These are phyloP conservation scores for Pogona vitticeps DNA, from an alignment of 2,113 vertebrate species.

Conservation along the genomic window DNA sequence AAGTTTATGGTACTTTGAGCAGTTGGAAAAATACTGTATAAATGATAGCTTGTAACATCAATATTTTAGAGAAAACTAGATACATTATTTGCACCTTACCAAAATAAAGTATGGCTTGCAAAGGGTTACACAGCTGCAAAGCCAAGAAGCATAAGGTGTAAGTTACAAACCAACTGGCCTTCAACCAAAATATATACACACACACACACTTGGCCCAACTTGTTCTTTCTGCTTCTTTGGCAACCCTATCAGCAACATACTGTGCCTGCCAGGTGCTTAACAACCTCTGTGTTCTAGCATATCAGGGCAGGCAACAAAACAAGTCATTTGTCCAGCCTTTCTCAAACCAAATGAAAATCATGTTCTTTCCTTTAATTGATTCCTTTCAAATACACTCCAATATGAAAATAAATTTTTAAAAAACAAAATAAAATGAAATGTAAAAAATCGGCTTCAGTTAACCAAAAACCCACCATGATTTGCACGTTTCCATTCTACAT, in stretches of 20 bases:
- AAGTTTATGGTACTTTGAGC: background rate
- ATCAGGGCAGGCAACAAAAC: background rate
- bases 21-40: background rate
- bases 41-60: background rate
- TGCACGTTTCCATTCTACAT: background rate
- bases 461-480: background rate
- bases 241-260: background rate
- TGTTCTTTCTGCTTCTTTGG: slow-evolving; percentile 1
- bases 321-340: background rate
- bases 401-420: too few species aligned
- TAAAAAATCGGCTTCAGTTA: background rate
- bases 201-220: background rate
- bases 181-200: background rate
- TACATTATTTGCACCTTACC: background rate
- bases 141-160: background rate
- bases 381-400: background rate
- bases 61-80: background rate
- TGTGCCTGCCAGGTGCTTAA: background rate
- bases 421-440: too few species aligned
- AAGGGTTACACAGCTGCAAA: background rate
- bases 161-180: background rate
- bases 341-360: background rate
- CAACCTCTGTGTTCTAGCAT: background rate
- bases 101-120: background rate
- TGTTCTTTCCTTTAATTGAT: background rate